phyloP scores from a whole-genome alignment of 1,140 invertebrate species.

The Triops cancriformis region DNA sequence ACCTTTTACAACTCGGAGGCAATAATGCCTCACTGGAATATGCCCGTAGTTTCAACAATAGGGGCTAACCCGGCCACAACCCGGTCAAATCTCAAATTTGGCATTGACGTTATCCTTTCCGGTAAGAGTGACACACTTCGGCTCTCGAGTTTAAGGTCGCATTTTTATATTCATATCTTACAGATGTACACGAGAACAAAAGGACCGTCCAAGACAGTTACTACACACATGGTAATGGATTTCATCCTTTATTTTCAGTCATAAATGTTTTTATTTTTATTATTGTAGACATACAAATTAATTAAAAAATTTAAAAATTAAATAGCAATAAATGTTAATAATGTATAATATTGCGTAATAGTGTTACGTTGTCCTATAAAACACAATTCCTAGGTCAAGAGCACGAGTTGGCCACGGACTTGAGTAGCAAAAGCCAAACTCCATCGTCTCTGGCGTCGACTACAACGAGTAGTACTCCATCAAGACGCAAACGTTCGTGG shows the following conservation, averaged over 20 bases:
- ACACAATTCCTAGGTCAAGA: neutral
- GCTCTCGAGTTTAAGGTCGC: neutral
- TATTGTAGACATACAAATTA: too few relatives aligned
- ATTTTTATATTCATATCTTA: neutral
- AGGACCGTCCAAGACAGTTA: neutral
- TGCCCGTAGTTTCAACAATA: neutral
- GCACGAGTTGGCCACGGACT: neutral
- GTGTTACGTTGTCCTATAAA: neutral
- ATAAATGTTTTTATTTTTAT: too few relatives aligned
- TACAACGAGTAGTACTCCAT: neutral
- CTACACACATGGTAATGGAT: neutral
- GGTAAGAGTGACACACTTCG: neutral
- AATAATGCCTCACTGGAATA: neutral
- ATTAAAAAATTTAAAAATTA: too few relatives aligned
- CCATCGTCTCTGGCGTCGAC: neutral
- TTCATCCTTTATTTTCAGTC: too few relatives aligned
- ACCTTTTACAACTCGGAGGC: neutral
- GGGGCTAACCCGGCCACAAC: neutral
- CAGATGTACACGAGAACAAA: neutral
- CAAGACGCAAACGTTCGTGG: slow-evolving; percentile 70
- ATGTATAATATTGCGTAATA: neutral
- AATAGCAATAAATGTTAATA: too few relatives aligned
- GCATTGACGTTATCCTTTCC: neutral
- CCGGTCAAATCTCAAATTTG: neutral
- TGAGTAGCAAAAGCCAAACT: neutral